Evolutionary conservation across 2,113 vertebrate genomes (phyloP).

Genomic region (Eleginops maclovinus): DNA sequence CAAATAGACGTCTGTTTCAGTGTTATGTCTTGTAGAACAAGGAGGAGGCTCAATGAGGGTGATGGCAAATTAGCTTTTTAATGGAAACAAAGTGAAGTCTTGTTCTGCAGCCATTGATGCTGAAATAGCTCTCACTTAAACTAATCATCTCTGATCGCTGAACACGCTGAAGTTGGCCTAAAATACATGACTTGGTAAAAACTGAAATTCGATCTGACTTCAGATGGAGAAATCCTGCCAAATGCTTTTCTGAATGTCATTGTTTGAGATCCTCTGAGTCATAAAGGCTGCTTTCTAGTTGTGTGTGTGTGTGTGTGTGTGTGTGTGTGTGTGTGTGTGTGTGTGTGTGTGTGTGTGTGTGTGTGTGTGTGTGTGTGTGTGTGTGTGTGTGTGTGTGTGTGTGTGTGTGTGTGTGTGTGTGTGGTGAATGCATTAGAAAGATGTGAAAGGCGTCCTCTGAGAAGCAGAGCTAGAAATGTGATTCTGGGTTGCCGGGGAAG

Average conservation of each 20-base stretch:
- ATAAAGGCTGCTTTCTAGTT: slow-evolving; percentile 24
- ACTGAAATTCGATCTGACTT: background rate
- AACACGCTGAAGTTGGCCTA: background rate
- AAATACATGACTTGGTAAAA: background rate
- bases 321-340: slow-evolving; percentile 12
- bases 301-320: slow-evolving; percentile 15
- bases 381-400: slow-evolving; percentile 29
- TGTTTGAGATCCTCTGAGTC: background rate
- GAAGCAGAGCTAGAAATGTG: slow-evolving; percentile 68
- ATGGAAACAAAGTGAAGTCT: slow-evolving; percentile 31
- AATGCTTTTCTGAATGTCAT: background rate
- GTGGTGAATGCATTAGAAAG: slow-evolving; percentile 71
- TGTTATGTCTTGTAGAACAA: slow-evolving; percentile 19
- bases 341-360: slow-evolving; percentile 5
- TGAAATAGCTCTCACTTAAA: slow-evolving; percentile 52
- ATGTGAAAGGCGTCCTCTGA: slow-evolving; percentile 76
- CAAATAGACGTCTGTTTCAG: slow-evolving; percentile 31
- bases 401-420: slow-evolving; percentile 25
- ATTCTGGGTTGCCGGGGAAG: slow-evolving; percentile 67
- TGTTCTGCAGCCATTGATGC: slow-evolving; percentile 43
- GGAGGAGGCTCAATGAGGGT: slow-evolving; percentile 9
- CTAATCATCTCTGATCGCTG: background rate
- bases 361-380: slow-evolving; percentile 11
- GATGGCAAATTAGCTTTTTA: slow-evolving; percentile 31
- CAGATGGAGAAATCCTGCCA: slow-evolving; percentile 7